These are phyloP conservation scores for Batillaria attramentaria DNA, from an alignment of 1,140 invertebrate species.

Conservation along the genomic window DNA sequence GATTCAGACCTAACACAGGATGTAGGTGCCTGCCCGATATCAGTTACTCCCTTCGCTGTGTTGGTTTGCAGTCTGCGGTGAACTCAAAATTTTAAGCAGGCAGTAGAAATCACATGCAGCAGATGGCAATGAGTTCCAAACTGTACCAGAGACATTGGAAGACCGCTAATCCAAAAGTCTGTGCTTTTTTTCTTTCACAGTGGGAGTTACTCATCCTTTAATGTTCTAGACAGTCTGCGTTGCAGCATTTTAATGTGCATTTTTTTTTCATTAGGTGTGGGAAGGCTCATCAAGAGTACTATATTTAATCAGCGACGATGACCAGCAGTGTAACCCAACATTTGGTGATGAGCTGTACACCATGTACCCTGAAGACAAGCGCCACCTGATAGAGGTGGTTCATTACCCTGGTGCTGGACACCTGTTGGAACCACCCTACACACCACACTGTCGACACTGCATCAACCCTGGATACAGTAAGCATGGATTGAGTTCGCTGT, in stretches of 20 bases:
- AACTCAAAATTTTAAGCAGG: no score
- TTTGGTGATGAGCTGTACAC: neutral
- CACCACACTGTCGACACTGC: constrained; percentile 36
- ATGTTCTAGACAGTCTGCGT: no score
- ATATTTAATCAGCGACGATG: constrained; percentile 24
- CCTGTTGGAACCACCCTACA: constrained; percentile 55
- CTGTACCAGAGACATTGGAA: neutral
- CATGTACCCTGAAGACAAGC: constrained; percentile 32
- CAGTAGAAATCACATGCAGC: no score
- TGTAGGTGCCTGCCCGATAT: no score
- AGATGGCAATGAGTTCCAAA: no score
- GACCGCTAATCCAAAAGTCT: neutral
- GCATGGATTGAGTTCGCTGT: neutral
- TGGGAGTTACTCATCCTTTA: no score
- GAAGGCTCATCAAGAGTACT: constrained; percentile 24
- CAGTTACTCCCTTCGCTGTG: no score
- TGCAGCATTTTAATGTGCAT: no score
- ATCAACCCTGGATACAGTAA: constrained; percentile 26
- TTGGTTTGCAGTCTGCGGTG: no score
- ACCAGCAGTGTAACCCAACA: neutral
- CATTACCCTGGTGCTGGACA: constrained; percentile 55
- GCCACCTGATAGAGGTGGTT: constrained; percentile 32
- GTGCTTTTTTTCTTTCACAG: no score
- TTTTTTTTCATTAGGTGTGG: no score
- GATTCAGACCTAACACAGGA: no score